A percentile compares a stretch with the other conserved stretches of the same genome.
These are phyloP conservation scores for Xestobium rufovillosum DNA, from an alignment of 2,888 invertebrate species.

Conservation along the genomic window DNA sequence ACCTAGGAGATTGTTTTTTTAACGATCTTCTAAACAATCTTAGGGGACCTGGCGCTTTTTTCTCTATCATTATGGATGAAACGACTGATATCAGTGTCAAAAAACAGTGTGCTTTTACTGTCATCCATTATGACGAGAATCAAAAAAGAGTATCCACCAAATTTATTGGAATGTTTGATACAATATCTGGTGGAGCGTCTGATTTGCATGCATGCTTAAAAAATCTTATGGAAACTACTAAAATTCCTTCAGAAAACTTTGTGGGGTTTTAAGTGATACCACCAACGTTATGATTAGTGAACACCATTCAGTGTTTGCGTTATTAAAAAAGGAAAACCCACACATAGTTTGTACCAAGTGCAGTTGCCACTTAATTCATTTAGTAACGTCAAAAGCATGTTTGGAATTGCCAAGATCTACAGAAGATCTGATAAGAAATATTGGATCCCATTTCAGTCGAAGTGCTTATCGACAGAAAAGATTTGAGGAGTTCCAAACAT, in stretches of 20 bases:
- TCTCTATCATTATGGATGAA: too few relatives aligned
- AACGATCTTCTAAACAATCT: too few relatives aligned
- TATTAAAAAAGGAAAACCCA: constrained; percentile 20
- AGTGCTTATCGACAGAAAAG: constrained; percentile 22
- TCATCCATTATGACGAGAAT: too few relatives aligned
- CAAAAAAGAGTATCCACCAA: constrained; percentile 9
- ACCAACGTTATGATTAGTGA: constrained; percentile 29
- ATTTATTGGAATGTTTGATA: constrained; percentile 26
- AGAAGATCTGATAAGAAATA: constrained; percentile 25
- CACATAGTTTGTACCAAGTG: constrained; percentile 29
- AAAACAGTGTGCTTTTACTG: too few relatives aligned
- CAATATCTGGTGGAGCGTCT: constrained; percentile 17
- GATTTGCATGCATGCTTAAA: constrained; percentile 17
- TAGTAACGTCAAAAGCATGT: constrained; percentile 29
- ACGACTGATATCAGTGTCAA: too few relatives aligned
- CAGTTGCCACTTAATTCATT: constrained; percentile 31
- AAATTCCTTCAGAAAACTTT: constrained; percentile 23
- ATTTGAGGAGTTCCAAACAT: constrained; percentile 30
- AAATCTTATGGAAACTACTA: constrained; percentile 9
- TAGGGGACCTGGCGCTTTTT: too few relatives aligned
- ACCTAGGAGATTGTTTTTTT: too few relatives aligned
- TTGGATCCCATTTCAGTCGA: constrained; percentile 26
- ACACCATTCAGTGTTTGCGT: constrained; percentile 16
- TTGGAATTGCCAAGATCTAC: constrained; percentile 27
- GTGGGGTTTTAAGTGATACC: constrained; percentile 30